phyloP scores from a whole-genome alignment of 2,888 invertebrate genomes.

The Sesia apiformis region DNA sequence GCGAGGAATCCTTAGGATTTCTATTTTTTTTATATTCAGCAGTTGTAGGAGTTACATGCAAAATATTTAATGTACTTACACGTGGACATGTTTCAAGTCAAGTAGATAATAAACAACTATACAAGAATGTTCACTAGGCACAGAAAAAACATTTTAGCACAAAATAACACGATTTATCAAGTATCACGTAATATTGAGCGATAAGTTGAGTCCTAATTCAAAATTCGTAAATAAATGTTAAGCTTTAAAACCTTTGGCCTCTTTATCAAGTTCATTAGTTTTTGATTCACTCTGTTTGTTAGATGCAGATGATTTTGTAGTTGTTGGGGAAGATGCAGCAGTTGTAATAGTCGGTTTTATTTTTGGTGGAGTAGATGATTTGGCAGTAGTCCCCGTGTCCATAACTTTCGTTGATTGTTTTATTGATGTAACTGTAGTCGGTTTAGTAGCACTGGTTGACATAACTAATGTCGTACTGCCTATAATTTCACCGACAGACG shows the following conservation, averaged over 20 bases:
- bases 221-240: constrained; percentile 9
- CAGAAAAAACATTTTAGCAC: constrained; percentile 8
- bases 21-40: not conserved
- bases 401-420: not conserved
- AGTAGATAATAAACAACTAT: not conserved
- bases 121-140: not conserved
- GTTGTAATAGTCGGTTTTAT: not conserved
- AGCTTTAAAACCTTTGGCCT: constrained; percentile 13
- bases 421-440: not conserved
- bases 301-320: constrained; percentile 1
- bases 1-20: not conserved
- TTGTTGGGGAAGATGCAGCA: constrained; percentile 1
- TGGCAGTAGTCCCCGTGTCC: not conserved
- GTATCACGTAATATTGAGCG: constrained; percentile 41
- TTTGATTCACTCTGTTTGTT: constrained; percentile 16
- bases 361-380: not conserved
- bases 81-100: too few relatives aligned
- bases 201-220: constrained; percentile 23
- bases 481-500: too few relatives aligned
- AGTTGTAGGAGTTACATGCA: too few relatives aligned
- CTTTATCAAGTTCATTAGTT: constrained; percentile 21
- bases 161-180: constrained; percentile 13
- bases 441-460: constrained; percentile 4
- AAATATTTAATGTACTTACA: too few relatives aligned
- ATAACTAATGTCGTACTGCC: constrained; percentile 1